Base-by-base conservation (phyloP, 35 echinoderm and acorn worm species). In the Chiridota heheva region DNA sequence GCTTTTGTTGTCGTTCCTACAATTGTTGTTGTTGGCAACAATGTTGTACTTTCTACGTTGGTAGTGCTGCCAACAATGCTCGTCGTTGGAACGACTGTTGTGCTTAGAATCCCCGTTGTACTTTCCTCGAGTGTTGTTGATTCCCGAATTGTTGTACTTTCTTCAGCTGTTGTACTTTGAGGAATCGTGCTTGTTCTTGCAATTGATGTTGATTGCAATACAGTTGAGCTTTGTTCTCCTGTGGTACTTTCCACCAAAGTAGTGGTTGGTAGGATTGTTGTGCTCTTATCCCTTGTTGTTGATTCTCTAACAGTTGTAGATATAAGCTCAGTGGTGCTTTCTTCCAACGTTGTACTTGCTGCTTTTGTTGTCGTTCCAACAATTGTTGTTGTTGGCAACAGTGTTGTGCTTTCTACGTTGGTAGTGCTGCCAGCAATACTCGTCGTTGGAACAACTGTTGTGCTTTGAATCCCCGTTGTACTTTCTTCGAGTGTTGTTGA, bases 41-140 rank as follows among this genome's bases (percentile, higher is more conserved):
- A n/a, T 38, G 73, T 77, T 10, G 73, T 77, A 28, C 46, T 17
- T 6, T 45, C 18, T 35, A 18, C 29, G 15, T 56, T 6, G 13
- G 73, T 77, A 34, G 73, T 74, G 34, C 16, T 74, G 18, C 7
- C 13, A 28, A 16, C 26, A 0, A 8, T 17, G 7, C 46, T 77
- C 13, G 73, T 77, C 40, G 73, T 55, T 58, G 46, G 45, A 32
- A 17, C 39, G 6, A 15, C 48, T 1, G 73, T 77, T 31, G 73
- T 77, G 36, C 47, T 31, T 4, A 22, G 17, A 4, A 16, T 10
- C 16, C 60, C 45, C 7, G 73, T 77, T 15, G 48, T 77, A 48
- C 46, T 58, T 36, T 17, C 27, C 48, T 53, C 22, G 22, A 13
- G 10, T 53, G 48, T 53, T 53, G 48, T 53, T 13, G 48, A 53